Base-by-base conservation (phyloP, 2,797 vertebrate species). In the Jordanella pulchra region DNA sequence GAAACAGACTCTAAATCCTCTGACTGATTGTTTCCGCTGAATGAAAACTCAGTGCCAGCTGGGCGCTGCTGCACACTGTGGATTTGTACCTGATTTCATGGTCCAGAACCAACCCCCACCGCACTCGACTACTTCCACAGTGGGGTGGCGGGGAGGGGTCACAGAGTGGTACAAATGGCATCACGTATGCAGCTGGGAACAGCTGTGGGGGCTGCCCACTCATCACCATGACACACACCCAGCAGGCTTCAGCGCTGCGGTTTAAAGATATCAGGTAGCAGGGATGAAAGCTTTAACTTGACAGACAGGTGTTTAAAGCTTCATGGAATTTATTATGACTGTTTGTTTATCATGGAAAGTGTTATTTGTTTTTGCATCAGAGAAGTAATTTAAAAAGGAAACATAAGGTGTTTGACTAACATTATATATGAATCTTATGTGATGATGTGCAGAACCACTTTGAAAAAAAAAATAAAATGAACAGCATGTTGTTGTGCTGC, bases 171-270 rank as follows among this genome's bases (percentile, higher is more conserved):
- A 94, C 92, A 93, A 93, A 93, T 93, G 91, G 92, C 90, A 87
- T 92, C 80, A 73, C 85, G 84, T 84, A 89, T 87, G 89, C 93
- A 94, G 94, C 92, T 93, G 93, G 89, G 86, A 93, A 92, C 95
- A 95, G 94, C 94, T 95, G 95, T 88, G 83, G 76, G 85, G 87
- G 69, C 68, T 80, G 88, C 87, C 83, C 82, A 79, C 84, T 75
- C 75, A 66, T 81, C 77, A 77, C 72, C 82, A 73, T 45, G 72
- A 56, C 82, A 73, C 65, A 60, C 70, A 50, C 75, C 78, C 75
- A 63, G 58, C 65, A 77, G 79, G 60, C 72, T 53, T 13, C 4
- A 73, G 76, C n/a, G 27, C 79, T 51, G 61, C 28, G 78, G 77
- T 79, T 76, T 69, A 77, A 72, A 75, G 71, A 39, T 69, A 84